Evolutionary conservation across 92 coral and sea anemone species (phyloP).

Genomic region (Zoanthus sociatus): DNA sequence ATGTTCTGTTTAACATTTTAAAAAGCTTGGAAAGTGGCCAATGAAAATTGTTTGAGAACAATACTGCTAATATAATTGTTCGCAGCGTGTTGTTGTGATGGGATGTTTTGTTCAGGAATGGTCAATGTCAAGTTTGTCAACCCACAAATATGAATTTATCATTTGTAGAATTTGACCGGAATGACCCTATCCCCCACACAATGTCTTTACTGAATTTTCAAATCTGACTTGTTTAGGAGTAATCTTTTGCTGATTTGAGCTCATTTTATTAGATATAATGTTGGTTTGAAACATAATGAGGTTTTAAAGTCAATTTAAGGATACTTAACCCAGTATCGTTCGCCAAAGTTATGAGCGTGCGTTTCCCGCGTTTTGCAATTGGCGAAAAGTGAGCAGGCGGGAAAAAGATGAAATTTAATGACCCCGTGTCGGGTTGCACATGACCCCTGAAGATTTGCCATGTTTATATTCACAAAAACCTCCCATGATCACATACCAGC

Average conservation of each 20-base stretch:
- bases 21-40: slow-evolving; percentile 28
- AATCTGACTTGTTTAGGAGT: background rate
- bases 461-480: slow-evolving; percentile 7
- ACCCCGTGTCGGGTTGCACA: slow-evolving; percentile 45
- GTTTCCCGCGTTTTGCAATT: slow-evolving; percentile 43
- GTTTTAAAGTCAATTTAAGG: background rate
- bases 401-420: slow-evolving; percentile 35
- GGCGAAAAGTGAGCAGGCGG: slow-evolving; percentile 44
- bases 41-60: slow-evolving; percentile 41
- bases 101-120: slow-evolving; percentile 33
- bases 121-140: slow-evolving; percentile 25
- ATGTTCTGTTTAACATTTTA: slow-evolving; percentile 37
- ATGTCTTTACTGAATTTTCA: background rate
- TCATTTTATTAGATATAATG: background rate
- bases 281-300: background rate
- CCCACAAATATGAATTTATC: background rate
- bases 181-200: slow-evolving; percentile 47
- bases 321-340: slow-evolving; percentile 2
- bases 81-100: slow-evolving; percentile 39
- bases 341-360: background rate
- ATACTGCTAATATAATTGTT: slow-evolving; percentile 44
- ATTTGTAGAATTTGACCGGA: slow-evolving; percentile 40
- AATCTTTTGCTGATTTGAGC: background rate
- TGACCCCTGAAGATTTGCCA: slow-evolving; percentile 39
- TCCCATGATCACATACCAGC: slow-evolving; percentile 32